Conservation (phyloP, 1,140 invertebrate species). For the Semibalanus balanoides region DNA sequence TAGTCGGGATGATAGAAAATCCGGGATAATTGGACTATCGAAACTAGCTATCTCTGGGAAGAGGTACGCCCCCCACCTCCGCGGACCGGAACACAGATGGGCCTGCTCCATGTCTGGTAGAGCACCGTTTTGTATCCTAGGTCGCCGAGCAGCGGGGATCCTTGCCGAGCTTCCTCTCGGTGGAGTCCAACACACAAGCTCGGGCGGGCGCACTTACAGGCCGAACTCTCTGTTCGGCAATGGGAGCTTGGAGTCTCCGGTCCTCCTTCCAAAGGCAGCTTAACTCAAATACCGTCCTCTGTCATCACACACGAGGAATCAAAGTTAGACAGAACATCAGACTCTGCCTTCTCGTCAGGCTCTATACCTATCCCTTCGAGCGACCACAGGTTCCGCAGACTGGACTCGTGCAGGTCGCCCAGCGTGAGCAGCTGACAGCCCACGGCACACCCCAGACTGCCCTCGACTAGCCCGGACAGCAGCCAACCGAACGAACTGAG, state of each 20-base stretch:
- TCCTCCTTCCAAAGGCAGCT: background rate
- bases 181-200: background rate
- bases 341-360: no score
- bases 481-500: conserved; percentile 11
- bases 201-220: no score
- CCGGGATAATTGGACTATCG: no score
- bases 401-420: conserved; percentile 6
- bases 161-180: background rate
- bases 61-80: background rate
- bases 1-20: no score
- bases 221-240: background rate
- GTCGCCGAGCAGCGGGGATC: background rate
- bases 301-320: background rate
- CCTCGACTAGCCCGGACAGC: conserved; percentile 1
- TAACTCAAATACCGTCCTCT: background rate
- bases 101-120: background rate
- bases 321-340: conserved; percentile 5
- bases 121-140: background rate
- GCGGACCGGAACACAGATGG: background rate
- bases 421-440: conserved; percentile 8
- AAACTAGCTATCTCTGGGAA: no score
- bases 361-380: no score
- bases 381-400: conserved; percentile 4
- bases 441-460: background rate
- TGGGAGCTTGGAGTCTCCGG: background rate